Conservation (phyloP, 2,113 vertebrate species). For the Anoura caudifer region DNA sequence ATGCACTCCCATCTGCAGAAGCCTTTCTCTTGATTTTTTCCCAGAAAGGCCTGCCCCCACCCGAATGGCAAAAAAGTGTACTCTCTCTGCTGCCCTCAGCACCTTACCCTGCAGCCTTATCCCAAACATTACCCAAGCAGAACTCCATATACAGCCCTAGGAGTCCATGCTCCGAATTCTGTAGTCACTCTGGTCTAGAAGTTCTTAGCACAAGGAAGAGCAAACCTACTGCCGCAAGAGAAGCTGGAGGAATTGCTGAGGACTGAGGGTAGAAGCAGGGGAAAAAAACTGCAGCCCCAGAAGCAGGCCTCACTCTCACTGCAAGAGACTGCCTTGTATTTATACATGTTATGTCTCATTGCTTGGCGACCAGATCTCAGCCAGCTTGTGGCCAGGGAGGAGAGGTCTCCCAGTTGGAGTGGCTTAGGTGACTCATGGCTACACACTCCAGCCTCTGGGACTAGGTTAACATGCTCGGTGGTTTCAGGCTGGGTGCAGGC, state of each 20-base stretch:
- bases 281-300: not conserved
- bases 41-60: not conserved
- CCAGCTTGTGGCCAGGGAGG: not conserved
- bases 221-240: too few species aligned
- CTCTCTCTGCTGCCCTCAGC: not conserved
- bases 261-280: not conserved
- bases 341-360: constrained; percentile 61
- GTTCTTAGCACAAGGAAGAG: not conserved
- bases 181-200: not conserved
- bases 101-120: too few species aligned
- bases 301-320: not conserved
- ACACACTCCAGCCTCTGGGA: not conserved
- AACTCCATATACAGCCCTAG: not conserved
- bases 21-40: not conserved
- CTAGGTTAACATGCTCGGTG: not conserved
- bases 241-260: not conserved
- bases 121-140: not conserved
- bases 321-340: constrained; percentile 45
- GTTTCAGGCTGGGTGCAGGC: not conserved
- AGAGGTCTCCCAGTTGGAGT: not conserved
- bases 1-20: rapidly evolving
- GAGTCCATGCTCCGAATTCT: not conserved
- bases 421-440: constrained; percentile 41
- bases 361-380: constrained; percentile 55
- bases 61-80: not conserved